Conservation (phyloP, 2,797 vertebrate species). For the Luscinia luscinia region DNA sequence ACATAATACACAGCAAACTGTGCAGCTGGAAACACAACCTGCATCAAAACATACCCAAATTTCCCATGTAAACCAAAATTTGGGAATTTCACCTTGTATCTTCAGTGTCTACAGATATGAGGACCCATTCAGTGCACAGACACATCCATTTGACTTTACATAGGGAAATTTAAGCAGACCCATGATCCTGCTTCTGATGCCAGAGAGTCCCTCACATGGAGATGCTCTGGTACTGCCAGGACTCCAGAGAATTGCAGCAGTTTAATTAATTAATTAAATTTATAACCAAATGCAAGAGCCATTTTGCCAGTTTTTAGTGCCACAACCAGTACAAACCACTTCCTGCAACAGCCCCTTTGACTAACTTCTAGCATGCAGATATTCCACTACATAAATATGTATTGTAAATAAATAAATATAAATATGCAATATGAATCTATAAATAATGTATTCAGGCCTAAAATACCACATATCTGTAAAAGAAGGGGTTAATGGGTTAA, state of each 20-base stretch:
- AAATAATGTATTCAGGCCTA: not conserved
- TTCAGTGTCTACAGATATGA: not conserved
- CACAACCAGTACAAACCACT: not conserved
- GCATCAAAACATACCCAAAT: not conserved
- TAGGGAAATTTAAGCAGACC: not conserved
- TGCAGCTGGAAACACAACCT: not conserved
- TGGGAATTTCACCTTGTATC: not conserved
- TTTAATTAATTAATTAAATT: not conserved
- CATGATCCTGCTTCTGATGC: accelerated
- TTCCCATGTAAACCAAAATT: not conserved
- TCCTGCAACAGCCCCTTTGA: not conserved
- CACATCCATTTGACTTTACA: accelerated
- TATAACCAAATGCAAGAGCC: not conserved
- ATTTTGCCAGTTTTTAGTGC: not conserved
- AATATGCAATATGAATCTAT: no score
- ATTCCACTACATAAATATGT: not conserved
- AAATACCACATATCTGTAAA: accelerated
- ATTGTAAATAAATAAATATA: no score
- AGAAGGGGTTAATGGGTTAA: not conserved
- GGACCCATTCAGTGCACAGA: accelerated
- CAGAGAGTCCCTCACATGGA: not conserved
- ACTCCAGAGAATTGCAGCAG: not conserved
- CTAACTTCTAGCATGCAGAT: not conserved
- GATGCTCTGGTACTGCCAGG: no score
- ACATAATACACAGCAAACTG: not conserved